A percentile compares a stretch with the other conserved stretches of the same genome.
phyloP scores from a whole-genome alignment of 1,140 invertebrate species.

The Drosophila ananassae region DNA sequence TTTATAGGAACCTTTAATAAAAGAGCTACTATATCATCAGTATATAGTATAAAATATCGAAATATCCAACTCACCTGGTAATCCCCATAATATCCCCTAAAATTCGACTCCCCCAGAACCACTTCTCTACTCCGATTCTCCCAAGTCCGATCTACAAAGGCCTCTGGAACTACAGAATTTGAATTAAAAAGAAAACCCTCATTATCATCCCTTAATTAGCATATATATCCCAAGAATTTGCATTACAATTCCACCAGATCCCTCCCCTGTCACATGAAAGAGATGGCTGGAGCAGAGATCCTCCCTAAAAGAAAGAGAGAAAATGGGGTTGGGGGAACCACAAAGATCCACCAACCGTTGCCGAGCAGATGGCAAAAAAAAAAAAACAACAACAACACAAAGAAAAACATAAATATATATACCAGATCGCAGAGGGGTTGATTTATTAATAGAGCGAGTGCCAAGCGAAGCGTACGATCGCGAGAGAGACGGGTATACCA shows the following conservation, averaged over 20 bases:
- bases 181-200: background rate
- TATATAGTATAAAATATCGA: too few species aligned
- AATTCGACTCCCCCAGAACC: too few species aligned
- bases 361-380: slow-evolving; percentile 34
- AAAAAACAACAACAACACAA: too few species aligned
- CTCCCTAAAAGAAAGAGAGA: background rate
- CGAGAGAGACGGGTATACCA: background rate
- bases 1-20: too few species aligned
- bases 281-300: background rate
- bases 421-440: slow-evolving; percentile 49
- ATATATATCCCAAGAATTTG: slow-evolving; percentile 14
- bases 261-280: slow-evolving; percentile 13
- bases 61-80: too few species aligned
- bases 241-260: slow-evolving; percentile 12
- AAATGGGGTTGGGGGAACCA: slow-evolving; percentile 13
- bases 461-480: slow-evolving; percentile 42
- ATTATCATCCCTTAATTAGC: slow-evolving; percentile 24
- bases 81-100: too few species aligned
- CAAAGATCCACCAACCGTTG: slow-evolving; percentile 41
- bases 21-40: too few species aligned
- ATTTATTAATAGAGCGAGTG: slow-evolving; percentile 64
- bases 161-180: background rate
- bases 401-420: slow-evolving; percentile 2
- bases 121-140: too few species aligned
- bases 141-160: background rate